Evolutionary conservation across 2,113 vertebrate genomes (phyloP), one percentile per base, ranked within the genome.

Genomic region (Maccullochella peelii): DNA sequence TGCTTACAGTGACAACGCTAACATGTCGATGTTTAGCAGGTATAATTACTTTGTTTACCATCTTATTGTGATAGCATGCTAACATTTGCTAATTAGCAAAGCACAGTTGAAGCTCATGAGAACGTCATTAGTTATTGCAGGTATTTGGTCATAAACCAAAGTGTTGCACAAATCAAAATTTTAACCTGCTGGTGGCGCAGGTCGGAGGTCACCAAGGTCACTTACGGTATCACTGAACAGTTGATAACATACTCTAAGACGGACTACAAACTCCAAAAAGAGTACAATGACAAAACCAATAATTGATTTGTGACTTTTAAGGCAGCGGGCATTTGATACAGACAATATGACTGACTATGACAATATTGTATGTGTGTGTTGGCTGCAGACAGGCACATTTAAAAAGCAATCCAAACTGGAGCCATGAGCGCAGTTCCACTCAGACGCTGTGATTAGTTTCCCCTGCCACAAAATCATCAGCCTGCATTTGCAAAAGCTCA

Each of bases 401-500:
- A 55, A 73, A 68, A 52, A 27, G 18, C 57, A 52, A 59, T 67
- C 36, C 54, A 77, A 62, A 61, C n/a, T 7, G 52, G 2, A 14
- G 33, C 47, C 6, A 30, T n/a, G 74, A 66, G 63, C 84, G 63
- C 30, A 40, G 9, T 42, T 61, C 33, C 72, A 59, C 49, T 58
- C 50, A 73, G 33, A 74, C 6, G 0, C 6, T 16, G 16, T 67
- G 66, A 68, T 69, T 81, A 57, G 63, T 73, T 80, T 81, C 14
- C 6, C 38, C 18, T 67, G 80, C 8, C n/a, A 30, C 8, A 62
- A 44, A 79, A 61, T 73, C 69, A 47, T 70, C 42, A 54, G 16
- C 10, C 54, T 72, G 50, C 52, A 52, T 89, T 77, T 42, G 9
- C 30, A 54, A 79, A 84, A 38, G 49, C 59, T 82, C 30, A 68